These are phyloP conservation scores for Serripes groenlandicus DNA, from an alignment of 2,888 invertebrate species.

Conservation along the genomic window DNA sequence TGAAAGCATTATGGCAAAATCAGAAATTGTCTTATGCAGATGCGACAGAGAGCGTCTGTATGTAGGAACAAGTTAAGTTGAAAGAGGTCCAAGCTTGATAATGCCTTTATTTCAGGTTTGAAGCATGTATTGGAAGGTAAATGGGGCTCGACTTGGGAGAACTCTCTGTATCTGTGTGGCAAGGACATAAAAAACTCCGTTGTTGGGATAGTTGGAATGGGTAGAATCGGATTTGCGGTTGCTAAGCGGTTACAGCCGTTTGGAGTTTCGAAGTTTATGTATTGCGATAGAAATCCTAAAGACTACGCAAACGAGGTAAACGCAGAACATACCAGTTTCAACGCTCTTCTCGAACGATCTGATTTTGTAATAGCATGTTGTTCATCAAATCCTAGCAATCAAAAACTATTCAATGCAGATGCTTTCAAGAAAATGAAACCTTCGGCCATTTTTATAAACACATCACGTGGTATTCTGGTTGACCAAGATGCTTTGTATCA, in stretches of 20 bases:
- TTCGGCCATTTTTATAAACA: slow-evolving; percentile 94
- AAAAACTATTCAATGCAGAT: slow-evolving; percentile 91
- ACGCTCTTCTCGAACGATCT: slow-evolving; percentile 91
- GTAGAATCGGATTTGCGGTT: slow-evolving; percentile 89
- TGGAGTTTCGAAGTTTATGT: slow-evolving; percentile 91
- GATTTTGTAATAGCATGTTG: slow-evolving; percentile 95
- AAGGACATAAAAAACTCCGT: slow-evolving; percentile 92
- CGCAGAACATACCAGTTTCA: slow-evolving; percentile 91
- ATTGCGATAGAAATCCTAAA: slow-evolving; percentile 90
- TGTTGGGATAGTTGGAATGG: slow-evolving; percentile 88
- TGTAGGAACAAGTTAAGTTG: no score
- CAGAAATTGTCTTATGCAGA: no score
- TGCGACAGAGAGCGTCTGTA: no score
- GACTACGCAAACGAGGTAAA: slow-evolving; percentile 88
- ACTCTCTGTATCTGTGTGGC: slow-evolving; percentile 96
- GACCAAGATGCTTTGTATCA: slow-evolving; percentile 93
- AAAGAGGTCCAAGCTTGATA: no score
- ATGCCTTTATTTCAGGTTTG: slow-evolving; percentile 76
- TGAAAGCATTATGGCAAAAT: no score
- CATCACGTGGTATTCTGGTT: slow-evolving; percentile 89
- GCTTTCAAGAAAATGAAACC: slow-evolving; percentile 95
- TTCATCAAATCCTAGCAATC: slow-evolving; percentile 91
- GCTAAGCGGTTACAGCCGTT: slow-evolving; percentile 92
- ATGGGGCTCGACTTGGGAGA: slow-evolving; percentile 91
- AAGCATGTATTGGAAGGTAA: slow-evolving; percentile 89